A percentile compares a stretch with the other conserved stretches of the same genome.
Evolutionary conservation across 1,140 invertebrate species (phyloP).

Genomic region (Episyrphus balteatus): DNA sequence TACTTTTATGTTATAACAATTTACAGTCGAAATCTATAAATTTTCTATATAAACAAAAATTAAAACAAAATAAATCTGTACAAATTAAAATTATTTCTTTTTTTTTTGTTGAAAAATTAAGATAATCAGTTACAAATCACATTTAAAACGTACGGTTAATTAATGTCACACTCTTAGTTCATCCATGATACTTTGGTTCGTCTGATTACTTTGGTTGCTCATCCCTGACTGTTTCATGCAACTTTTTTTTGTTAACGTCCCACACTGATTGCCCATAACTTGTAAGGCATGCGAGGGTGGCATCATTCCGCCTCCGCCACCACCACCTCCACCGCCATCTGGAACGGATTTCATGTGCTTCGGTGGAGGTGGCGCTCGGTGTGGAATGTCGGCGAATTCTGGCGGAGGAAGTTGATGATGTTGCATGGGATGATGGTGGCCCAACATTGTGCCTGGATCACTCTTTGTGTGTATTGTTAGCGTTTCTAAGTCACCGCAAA

Average conservation of each 20-base stretch:
- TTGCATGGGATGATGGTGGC: constrained; percentile 54
- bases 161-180: constrained; percentile 69
- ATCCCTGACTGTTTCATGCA: constrained; percentile 33
- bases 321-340: constrained; percentile 51
- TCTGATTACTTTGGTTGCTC: constrained; percentile 36
- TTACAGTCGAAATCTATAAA: background rate
- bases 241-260: constrained; percentile 53
- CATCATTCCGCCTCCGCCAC: constrained; percentile 41
- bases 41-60: no score
- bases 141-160: constrained; percentile 38
- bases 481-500: constrained; percentile 63
- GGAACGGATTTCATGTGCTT: constrained; percentile 54
- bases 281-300: constrained; percentile 52
- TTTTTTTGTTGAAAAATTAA: no score
- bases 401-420: constrained; percentile 67
- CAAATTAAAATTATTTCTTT: background rate
- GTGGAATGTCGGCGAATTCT: constrained; percentile 62
- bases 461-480: constrained; percentile 54
- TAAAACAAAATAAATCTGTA: no score
- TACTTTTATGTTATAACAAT: background rate
- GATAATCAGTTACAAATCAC: constrained; percentile 26
- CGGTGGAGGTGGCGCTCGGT: constrained; percentile 60
- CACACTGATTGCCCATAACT: constrained; percentile 48
- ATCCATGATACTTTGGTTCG: constrained; percentile 51
- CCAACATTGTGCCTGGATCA: constrained; percentile 52